Conservation (phyloP, 2,888 invertebrate species). For the Agriopis aurantiaria region DNA sequence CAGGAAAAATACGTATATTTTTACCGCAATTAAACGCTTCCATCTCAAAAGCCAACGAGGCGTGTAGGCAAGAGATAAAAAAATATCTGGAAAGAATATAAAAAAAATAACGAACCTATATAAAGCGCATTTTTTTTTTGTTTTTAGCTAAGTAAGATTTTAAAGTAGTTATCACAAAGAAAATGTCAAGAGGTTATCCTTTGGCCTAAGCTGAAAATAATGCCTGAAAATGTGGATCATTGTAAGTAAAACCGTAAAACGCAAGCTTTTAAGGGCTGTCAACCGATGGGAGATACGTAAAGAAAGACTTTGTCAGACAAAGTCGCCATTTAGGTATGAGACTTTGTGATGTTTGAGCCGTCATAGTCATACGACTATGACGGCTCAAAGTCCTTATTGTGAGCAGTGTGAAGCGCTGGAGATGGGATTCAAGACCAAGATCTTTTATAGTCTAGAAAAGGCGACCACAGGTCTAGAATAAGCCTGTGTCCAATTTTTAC, state of each 20-base stretch:
- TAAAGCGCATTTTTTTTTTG: not conserved
- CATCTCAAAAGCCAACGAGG: slow-evolving; percentile 24
- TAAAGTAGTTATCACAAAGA: not conserved
- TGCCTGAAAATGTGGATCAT: not conserved
- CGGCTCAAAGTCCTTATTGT: too few species aligned
- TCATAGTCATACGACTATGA: too few species aligned
- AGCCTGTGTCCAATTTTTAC: too few species aligned
- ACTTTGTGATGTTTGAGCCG: too few species aligned
- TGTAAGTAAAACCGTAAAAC: not conserved
- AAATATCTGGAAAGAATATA: not conserved
- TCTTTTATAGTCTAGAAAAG: too few species aligned
- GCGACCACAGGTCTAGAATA: too few species aligned
- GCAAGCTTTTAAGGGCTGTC: too few species aligned
- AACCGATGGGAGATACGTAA: too few species aligned
- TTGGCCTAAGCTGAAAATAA: not conserved
- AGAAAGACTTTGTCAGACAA: too few species aligned
- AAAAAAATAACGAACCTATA: not conserved
- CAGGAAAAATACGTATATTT: slow-evolving; percentile 1
- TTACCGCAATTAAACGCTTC: slow-evolving; percentile 8
- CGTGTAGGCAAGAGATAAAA: slow-evolving; percentile 5
- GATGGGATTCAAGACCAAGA: too few species aligned
- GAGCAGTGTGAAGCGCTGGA: too few species aligned
- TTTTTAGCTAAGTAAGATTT: not conserved
- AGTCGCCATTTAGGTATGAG: too few species aligned
- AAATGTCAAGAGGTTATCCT: slow-evolving; percentile 5